Conservation (phyloP, 1,140 invertebrate genomes). For the Trachelipus rathkii region DNA sequence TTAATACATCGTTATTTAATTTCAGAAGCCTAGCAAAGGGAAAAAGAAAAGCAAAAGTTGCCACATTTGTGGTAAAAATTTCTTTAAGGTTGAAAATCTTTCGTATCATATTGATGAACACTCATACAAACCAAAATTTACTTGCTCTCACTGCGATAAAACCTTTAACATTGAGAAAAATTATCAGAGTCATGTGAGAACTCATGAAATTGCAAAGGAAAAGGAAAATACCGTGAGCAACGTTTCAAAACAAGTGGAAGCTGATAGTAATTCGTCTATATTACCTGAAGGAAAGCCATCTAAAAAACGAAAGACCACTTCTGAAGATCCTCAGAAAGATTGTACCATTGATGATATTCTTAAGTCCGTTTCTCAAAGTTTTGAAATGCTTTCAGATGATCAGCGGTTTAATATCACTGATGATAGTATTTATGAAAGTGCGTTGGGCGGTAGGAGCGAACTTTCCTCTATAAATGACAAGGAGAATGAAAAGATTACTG, state of each 20-base stretch:
- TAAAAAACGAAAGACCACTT: not conserved
- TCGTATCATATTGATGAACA: not conserved
- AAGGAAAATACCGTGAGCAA: not conserved
- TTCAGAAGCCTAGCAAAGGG: no score
- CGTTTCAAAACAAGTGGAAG: not conserved
- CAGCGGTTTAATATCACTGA: not conserved
- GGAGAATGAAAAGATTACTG: not conserved
- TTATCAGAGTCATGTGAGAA: not conserved
- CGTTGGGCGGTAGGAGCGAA: no score
- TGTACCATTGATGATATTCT: not conserved
- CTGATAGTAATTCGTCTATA: no score
- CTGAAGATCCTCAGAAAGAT: not conserved
- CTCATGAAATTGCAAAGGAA: not conserved
- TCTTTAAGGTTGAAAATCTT: not conserved
- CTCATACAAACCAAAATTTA: not conserved
- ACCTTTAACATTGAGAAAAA: not conserved
- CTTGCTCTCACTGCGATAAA: not conserved
- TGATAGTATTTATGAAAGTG: not conserved
- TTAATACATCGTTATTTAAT: no score
- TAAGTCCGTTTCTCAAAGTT: not conserved
- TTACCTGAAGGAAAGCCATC: not conserved
- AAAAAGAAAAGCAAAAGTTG: not conserved
- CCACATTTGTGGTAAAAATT: not conserved
- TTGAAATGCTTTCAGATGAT: not conserved
- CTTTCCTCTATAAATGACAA: not conserved